Evolutionary conservation across 1,140 invertebrate species (phyloP), one percentile per base, ranked within the genome.

Genomic region (Neomicropteryx cornuta): DNA sequence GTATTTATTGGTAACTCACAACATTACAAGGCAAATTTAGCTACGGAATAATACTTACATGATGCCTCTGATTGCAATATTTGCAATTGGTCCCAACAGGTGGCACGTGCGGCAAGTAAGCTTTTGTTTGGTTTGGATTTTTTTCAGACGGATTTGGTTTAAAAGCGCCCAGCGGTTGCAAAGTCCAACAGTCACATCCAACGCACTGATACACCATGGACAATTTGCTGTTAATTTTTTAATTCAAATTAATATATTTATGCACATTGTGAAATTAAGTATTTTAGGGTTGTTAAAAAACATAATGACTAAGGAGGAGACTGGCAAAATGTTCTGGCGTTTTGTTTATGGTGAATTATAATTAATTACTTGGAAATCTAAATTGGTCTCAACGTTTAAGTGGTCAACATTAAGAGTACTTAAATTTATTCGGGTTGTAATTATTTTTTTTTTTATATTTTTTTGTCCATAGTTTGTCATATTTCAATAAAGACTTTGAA

Each of bases 121-220:
- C 82, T 53, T 83, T 86, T 4, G 62, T 57, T 45, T 73, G 65
- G n/a, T 64, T 52, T 0, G 71, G 67, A 47, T 70, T 69, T 44
- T 72, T 74, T 31, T 68, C 57, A 4, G 57, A 65, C 11, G 75
- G 71, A 42, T 72, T 70, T 2, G 63, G 55, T 51, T 76, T 77
- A 20, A 71, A 60, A 14, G 62, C 60, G n/a, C 83, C 84, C 13
- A 96, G 55, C 0, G 81, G 81, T 49, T 93, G 88, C 1, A 92
- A 61, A 0, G 68, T 72, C 32, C 81, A 73, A 24, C 74, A 79
- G 46, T 89, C 82, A 56, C 95, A 97, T 1, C 90, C 89, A 10
- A 72, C 76, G 56, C 93, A 98, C 48, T 90, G 80, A 61, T 89
- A 92, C 1, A 94, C 71, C 70, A 85, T 76, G 4, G 88, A 82